Percentiles rank a stretch among this genome's conserved stretches.
phyloP scores from a whole-genome alignment of 2,113 vertebrate genomes.

The Crotophaga sulcirostris region DNA sequence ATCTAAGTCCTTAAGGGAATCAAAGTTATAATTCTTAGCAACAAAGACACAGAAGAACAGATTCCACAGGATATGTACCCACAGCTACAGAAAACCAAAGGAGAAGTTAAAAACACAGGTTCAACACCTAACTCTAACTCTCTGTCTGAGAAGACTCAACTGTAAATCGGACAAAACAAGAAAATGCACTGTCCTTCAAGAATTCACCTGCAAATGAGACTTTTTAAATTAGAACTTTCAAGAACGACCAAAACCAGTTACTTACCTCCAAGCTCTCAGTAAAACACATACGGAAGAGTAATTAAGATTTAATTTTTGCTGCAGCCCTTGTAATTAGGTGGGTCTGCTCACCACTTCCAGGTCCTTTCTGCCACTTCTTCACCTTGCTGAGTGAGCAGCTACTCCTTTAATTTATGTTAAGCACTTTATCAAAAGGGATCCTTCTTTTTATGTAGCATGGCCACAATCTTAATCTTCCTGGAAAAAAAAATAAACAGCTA shows the following conservation, averaged over 20 bases:
- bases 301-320: not conserved
- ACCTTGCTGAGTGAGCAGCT: not conserved
- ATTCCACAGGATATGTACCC: not conserved
- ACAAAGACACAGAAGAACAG: not conserved
- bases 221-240: not conserved
- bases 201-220: not conserved
- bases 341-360: not conserved
- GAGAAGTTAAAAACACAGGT: not conserved
- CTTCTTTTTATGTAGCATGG: not conserved
- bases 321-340: not conserved
- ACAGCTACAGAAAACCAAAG: not conserved
- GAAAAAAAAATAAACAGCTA: not conserved
- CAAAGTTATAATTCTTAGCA: not conserved
- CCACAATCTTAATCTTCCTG: not conserved
- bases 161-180: not conserved
- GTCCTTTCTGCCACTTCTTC: not conserved
- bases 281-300: not conserved
- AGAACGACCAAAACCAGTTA: not conserved
- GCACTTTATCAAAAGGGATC: not conserved
- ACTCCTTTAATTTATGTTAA: not conserved
- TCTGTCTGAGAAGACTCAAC: not conserved
- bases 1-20: not conserved
- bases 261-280: not conserved
- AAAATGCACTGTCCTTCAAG: not conserved
- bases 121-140: not conserved